phyloP scores from a whole-genome alignment of 1,140 invertebrate genomes.

The Eurosta solidaginis region DNA sequence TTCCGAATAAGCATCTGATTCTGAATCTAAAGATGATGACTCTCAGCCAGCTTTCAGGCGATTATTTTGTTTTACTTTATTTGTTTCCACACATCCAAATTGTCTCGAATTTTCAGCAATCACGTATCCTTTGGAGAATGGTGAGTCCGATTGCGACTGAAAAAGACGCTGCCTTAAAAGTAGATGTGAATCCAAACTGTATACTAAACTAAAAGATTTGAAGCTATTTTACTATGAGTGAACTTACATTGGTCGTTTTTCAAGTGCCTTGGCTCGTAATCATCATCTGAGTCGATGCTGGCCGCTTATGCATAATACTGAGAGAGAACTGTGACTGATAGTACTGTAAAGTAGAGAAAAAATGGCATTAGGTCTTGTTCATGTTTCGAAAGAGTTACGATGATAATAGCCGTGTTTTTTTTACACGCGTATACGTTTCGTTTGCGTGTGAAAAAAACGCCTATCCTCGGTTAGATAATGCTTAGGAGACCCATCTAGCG shows the following conservation, averaged over 20 bases:
- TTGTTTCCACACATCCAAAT: neutral
- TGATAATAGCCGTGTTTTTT: too few species aligned
- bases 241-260: constrained; percentile 55
- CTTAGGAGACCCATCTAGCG: too few species aligned
- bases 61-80: neutral
- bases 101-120: neutral
- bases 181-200: constrained; percentile 53
- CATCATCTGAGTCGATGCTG: constrained; percentile 32
- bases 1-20: neutral
- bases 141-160: constrained; percentile 49
- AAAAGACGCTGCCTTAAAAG: constrained; percentile 60
- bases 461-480: too few species aligned
- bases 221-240: neutral
- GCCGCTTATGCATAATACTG: neutral
- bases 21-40: neutral
- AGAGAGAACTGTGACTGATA: neutral
- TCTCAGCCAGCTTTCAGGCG: neutral
- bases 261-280: constrained; percentile 49
- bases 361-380: too few species aligned
- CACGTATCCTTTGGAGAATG: constrained; percentile 29
- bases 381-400: too few species aligned
- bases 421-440: too few species aligned
- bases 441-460: too few species aligned
- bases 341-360: neutral
- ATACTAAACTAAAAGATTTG: neutral